Evolutionary conservation across 2,797 vertebrate species (phyloP).

Genomic region (Acrossocheilus wenchowensis): DNA sequence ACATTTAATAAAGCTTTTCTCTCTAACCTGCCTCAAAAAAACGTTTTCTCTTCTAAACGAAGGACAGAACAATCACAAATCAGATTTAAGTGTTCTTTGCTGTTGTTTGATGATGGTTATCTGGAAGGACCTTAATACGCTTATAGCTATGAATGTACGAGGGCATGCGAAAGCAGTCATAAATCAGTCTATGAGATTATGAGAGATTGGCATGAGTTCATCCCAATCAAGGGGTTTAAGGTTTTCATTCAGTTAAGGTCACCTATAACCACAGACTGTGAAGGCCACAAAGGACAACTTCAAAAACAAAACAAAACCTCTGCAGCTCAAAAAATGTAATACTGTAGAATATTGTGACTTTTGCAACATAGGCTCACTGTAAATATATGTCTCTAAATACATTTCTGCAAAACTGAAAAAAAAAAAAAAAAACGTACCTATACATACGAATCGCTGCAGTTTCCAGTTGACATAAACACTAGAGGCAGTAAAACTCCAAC

Average conservation of each 20-base stretch:
- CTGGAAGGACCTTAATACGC: constrained; percentile 11
- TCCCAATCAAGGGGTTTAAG: constrained; percentile 38
- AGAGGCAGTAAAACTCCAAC: too few species aligned
- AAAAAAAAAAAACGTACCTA: too few species aligned
- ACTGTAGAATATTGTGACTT: not conserved
- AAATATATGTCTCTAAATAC: too few species aligned
- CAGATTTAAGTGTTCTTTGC: not conserved
- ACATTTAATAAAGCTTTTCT: constrained; percentile 23
- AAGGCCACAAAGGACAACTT: constrained; percentile 32
- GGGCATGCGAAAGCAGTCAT: constrained; percentile 40
- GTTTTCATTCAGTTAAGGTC: constrained; percentile 29
- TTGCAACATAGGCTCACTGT: too few species aligned
- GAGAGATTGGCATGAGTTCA: constrained; percentile 62
- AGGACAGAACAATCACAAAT: not conserved
- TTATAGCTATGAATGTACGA: constrained; percentile 20
- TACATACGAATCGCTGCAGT: too few species aligned
- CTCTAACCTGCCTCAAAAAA: not conserved
- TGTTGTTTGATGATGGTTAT: constrained; percentile 33
- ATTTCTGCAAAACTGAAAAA: too few species aligned
- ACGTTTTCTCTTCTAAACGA: not conserved
- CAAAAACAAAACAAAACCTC: constrained; percentile 24
- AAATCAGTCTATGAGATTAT: constrained; percentile 56
- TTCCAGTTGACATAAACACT: too few species aligned
- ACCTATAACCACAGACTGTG: constrained; percentile 53
- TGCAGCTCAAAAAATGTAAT: constrained; percentile 31